Percentiles rank a stretch among this genome's conserved stretches.
Conservation (phyloP, 2,797 vertebrate genomes). For the Coendou prehensilis region DNA sequence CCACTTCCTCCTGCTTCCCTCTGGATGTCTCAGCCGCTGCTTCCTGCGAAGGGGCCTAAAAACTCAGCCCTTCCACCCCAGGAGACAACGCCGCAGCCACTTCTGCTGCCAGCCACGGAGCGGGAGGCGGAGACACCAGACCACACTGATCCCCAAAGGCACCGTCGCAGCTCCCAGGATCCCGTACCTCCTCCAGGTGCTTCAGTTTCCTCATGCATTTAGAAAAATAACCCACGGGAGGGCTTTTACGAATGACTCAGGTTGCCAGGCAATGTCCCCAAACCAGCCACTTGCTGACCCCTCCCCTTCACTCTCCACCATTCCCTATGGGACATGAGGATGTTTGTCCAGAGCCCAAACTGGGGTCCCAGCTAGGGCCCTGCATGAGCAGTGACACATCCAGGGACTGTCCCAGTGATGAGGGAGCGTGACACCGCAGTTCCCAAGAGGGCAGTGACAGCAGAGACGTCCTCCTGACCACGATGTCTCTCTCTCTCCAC, state of each 20-base stretch:
- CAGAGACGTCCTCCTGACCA: not conserved
- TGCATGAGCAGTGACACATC: not conserved
- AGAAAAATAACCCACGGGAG: not conserved
- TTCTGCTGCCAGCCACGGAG: too few species aligned
- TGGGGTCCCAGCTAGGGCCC: not conserved
- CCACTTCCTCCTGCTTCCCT: not conserved
- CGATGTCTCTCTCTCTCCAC: not conserved
- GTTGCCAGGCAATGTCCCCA: not conserved
- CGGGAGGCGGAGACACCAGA: not conserved
- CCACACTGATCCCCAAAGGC: too few species aligned
- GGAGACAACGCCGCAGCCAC: not conserved
- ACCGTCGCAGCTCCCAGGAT: not conserved
- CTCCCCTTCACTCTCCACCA: not conserved
- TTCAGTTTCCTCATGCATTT: not conserved
- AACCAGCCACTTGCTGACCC: rapidly evolving
- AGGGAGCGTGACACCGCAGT: not conserved
- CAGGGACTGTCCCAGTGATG: slow-evolving; percentile 32
- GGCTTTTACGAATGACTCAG: not conserved
- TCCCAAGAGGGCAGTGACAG: not conserved
- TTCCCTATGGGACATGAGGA: not conserved
- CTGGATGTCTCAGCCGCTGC: not conserved
- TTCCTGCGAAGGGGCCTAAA: not conserved
- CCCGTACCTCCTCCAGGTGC: not conserved
- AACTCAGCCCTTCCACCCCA: not conserved
- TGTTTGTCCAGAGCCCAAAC: not conserved